Percentiles rank a stretch among this genome's conserved stretches.
Evolutionary conservation across 2,797 vertebrate species (phyloP).

Genomic region (Pangasius sanitwongsei): DNA sequence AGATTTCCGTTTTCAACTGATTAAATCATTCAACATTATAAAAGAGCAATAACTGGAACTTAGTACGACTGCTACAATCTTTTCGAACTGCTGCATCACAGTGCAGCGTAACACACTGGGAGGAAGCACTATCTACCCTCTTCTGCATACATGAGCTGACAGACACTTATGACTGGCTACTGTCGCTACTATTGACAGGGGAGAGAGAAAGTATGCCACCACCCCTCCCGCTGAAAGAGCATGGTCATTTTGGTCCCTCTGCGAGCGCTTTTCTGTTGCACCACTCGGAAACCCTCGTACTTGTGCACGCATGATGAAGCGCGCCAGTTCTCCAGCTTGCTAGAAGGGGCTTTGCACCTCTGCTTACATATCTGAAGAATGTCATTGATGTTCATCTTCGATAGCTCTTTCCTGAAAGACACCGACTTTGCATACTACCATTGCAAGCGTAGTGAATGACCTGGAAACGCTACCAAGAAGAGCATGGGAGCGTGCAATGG

Average conservation of each 20-base stretch:
- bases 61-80: no score
- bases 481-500: not conserved
- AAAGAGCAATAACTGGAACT: no score
- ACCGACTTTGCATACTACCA: not conserved
- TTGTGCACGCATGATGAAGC: not conserved
- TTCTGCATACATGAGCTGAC: not conserved
- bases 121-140: not conserved
- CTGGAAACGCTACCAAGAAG: not conserved
- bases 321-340: not conserved
- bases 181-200: not conserved
- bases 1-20: no score
- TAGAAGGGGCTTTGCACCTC: not conserved
- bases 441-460: no score
- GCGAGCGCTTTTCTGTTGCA: not conserved
- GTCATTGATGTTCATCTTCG: not conserved
- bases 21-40: no score
- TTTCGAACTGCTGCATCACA: no score
- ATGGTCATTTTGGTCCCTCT: not conserved
- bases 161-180: not conserved
- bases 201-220: not conserved
- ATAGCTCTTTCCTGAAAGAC: not conserved
- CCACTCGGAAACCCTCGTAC: not conserved
- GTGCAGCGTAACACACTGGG: not conserved
- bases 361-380: not conserved
- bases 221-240: not conserved